Base-by-base conservation (phyloP, 1,140 invertebrate genomes). In the Oppia nitens region DNA sequence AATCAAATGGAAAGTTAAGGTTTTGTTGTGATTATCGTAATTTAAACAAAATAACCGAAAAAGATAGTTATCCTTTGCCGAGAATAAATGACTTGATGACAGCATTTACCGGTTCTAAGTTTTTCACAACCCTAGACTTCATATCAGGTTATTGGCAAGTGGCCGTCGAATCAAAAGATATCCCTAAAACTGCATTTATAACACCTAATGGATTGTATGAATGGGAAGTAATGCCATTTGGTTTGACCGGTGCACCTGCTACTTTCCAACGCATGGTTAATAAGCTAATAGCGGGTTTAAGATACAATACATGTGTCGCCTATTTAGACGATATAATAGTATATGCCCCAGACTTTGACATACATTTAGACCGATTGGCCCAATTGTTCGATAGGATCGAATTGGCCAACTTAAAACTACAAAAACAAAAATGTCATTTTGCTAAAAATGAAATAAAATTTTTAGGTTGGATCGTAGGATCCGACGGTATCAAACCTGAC, bases 101-200 rank as follows among this genome's bases (percentile, higher is more conserved):
- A 27, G 57, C 51, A 3, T 57, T 78, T 0, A 20, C 60, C 1
- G 72, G 70, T 1, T 64, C 65, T 3, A 68, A 53, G 9, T 67
- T 69, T 24, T 78, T 76, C 57, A 65, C 67, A 0, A 68, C 68
- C 0, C 62, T 79, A 0, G 75, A 77, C 66, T 64, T 77, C 49
- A 62, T 62, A 0, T 66, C 66, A 25, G 65, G 68, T 6, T 68
- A 65, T 48, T 70, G 64, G 63, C 69, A 69, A 53, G 60, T 70
- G 12, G 28, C 20, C 20, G 49, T 70, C 40, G 45, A 60, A 4
- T 2, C 26, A 21, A 25, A 57, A 2, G 59, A 63, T 28, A 61
- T 40, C 20, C 12, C 54, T 17, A 70, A 68, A 57, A 67, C 67
- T 1, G 65, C 64, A 24, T 66, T 66, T 53, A 24, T 60, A n/a